These are phyloP conservation scores for Drosophila setifemur DNA, from an alignment of 1,140 invertebrate genomes.

Conservation along the genomic window DNA sequence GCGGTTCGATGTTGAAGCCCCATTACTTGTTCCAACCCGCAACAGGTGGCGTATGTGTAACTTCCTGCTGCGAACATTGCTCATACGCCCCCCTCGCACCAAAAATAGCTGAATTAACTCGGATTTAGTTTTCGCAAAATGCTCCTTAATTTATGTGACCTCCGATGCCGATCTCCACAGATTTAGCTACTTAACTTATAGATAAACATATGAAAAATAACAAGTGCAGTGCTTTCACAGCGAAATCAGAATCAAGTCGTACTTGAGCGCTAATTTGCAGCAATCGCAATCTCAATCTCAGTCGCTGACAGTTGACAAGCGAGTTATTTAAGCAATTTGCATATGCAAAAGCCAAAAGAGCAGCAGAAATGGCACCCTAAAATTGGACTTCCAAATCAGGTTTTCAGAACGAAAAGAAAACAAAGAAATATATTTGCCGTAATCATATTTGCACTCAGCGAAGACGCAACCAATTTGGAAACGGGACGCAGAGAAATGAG, in stretches of 20 bases:
- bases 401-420: conserved; percentile 14
- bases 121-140: conserved; percentile 25
- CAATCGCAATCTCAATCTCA: conserved; percentile 34
- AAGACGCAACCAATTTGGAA: not conserved
- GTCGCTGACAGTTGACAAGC: conserved; percentile 24
- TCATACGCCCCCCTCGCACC: conserved; percentile 49
- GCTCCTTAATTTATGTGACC: conserved; percentile 62
- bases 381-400: conserved; percentile 37
- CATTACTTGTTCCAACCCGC: not conserved
- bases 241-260: conserved; percentile 64
- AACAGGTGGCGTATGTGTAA: not conserved
- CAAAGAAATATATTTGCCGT: conserved; percentile 11
- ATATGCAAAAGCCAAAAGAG: conserved; percentile 52
- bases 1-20: not conserved
- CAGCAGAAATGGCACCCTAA: conserved; percentile 24
- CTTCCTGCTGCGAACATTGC: conserved; percentile 27
- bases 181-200: conserved; percentile 51
- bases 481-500: conserved; percentile 5
- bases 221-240: conserved; percentile 17
- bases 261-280: conserved; percentile 70
- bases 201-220: conserved; percentile 24
- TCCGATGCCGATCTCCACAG: conserved; percentile 30
- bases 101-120: not conserved
- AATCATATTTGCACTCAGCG: conserved; percentile 9
- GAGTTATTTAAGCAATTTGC: conserved; percentile 58